phyloP scores from a whole-genome alignment of 92 coral and sea anemone species.

The Epizoanthus rinbou region DNA sequence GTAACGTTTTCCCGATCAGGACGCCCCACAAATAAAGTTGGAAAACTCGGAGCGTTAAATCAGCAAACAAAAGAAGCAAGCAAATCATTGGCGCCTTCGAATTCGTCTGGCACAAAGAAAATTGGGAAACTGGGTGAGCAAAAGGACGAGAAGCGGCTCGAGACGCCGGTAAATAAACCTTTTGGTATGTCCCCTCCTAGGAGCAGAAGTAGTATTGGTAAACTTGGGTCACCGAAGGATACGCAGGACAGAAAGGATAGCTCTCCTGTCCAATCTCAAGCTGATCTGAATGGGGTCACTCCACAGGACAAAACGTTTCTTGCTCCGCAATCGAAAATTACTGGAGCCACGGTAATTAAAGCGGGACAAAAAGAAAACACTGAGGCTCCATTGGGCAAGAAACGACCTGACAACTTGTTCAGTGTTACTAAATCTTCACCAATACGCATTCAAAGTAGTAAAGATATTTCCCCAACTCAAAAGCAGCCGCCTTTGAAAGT shows the following conservation, averaged over 20 bases:
- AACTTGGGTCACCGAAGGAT: slow-evolving; percentile 28
- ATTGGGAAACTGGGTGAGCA: slow-evolving; percentile 18
- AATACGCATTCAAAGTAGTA: slow-evolving; percentile 24
- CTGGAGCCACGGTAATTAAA: slow-evolving; percentile 36
- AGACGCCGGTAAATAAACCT: slow-evolving; percentile 20
- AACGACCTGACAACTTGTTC: slow-evolving; percentile 14
- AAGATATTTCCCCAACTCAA: slow-evolving; percentile 37
- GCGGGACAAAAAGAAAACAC: slow-evolving; percentile 31
- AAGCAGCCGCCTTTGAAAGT: slow-evolving; percentile 9
- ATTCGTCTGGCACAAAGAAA: neutral
- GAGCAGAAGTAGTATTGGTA: slow-evolving; percentile 33
- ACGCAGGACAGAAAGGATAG: neutral
- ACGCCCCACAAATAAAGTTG: slow-evolving; percentile 37
- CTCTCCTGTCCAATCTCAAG: neutral
- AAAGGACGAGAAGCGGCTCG: slow-evolving; percentile 10
- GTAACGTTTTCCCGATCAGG: slow-evolving; percentile 15
- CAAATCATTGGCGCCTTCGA: neutral
- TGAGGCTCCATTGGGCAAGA: neutral
- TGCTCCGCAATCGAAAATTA: slow-evolving; percentile 40
- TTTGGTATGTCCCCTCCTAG: slow-evolving; percentile 42
- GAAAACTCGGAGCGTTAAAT: slow-evolving; percentile 15
- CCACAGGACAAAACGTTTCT: slow-evolving; percentile 10
- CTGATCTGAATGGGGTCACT: neutral
- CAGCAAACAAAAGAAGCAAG: neutral
- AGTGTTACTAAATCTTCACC: slow-evolving; percentile 34